Evolutionary conservation across 2,113 vertebrate species (phyloP), one percentile per base, ranked within the genome.

Genomic region (Cryptomyrus ogoouensis): DNA sequence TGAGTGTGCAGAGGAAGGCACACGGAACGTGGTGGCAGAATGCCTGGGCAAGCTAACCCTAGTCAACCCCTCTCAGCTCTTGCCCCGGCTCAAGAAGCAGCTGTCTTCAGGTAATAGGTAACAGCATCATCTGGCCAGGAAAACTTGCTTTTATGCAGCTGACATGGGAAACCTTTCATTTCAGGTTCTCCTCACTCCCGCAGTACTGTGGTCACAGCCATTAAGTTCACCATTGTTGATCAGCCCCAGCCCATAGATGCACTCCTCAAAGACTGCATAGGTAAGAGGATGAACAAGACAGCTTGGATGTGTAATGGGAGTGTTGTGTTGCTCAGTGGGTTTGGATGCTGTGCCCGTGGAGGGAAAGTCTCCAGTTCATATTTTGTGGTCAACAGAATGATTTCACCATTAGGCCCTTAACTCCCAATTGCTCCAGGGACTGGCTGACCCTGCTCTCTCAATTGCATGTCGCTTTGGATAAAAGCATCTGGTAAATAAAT

Each of bases 201-300:
- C 88, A 97, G 98, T 94, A 98, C 97, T 0, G 97, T 98, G 58
- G 96, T 99, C 47, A 98, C 97, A 0, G 97, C 98, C 0, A 90
- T 98, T 90, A 99, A 99, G 92, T 98, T 98, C 95, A 98, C 98
- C 0, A 97, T 99, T 0, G 94, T 97, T 0, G 98, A 99, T 92
- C 97, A 98, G 39, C 97, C 98, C 0, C 95, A 97, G 90, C 95
- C 97, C 2, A 92, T 99, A 0, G 98, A 99, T 21, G 85, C 96
- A 8, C 96, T 98, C 53, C 96, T 99, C 44, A 97, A 96, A 91
- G 97, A 94, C 91, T 97, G 96, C 92, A 96, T 98, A n/a, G 97
- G 98, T 98, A 94, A 93, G 93, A 74, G 46, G 62, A 39, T 21
- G 5, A 3, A 42, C 74, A 27, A n/a, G 42, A 56, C 24, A 27